phyloP scores from a whole-genome alignment of 2,113 vertebrate genomes.

The Anser brachyrhynchus region DNA sequence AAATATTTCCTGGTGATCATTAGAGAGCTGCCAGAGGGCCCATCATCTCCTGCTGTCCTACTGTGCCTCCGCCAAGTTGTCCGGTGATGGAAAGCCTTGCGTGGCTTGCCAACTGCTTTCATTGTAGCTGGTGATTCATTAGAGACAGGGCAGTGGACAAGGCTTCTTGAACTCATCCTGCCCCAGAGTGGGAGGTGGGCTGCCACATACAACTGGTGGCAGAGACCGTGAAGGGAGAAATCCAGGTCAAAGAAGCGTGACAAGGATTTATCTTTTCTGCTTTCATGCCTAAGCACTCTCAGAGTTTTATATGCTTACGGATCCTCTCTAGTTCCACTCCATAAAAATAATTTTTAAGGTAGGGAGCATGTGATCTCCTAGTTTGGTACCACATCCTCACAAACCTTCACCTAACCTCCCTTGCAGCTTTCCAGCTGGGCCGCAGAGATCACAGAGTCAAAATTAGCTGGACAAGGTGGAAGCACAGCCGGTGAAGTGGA shows the following conservation, averaged over 20 bases:
- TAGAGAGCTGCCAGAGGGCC: slow-evolving; percentile 21
- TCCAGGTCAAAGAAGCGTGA: neutral
- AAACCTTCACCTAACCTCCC: neutral
- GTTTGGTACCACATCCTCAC: neutral
- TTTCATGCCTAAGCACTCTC: neutral
- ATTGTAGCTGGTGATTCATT: slow-evolving; percentile 25
- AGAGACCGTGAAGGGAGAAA: neutral
- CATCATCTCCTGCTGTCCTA: slow-evolving; percentile 3
- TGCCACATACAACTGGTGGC: neutral
- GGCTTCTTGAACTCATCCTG: neutral
- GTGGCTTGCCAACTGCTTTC: slow-evolving; percentile 32
- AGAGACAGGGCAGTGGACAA: neutral
- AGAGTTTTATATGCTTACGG: neutral
- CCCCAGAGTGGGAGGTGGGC: neutral
- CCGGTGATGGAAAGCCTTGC: slow-evolving; percentile 18
- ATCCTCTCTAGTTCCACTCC: neutral
- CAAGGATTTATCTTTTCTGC: neutral
- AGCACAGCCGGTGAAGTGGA: neutral
- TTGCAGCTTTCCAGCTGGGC: neutral
- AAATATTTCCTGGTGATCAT: slow-evolving; percentile 2
- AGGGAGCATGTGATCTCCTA: neutral
- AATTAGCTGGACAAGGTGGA: neutral
- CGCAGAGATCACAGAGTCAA: neutral
- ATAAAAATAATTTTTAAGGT: neutral
- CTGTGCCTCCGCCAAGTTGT: neutral